Conservation (phyloP, 2,113 vertebrate genomes). For the Damaliscus lunatus region DNA sequence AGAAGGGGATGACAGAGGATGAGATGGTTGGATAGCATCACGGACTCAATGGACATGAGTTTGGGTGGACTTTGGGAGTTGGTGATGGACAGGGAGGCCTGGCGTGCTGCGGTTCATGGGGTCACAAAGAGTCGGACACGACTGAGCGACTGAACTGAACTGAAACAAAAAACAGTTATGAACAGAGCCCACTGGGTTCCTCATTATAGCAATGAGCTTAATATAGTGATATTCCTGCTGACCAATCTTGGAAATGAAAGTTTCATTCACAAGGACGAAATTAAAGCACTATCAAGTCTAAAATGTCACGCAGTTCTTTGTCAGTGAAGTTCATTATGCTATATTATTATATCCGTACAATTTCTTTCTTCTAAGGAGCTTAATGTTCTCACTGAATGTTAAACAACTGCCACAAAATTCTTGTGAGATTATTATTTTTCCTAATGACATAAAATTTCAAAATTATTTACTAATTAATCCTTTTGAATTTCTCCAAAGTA, state of each 20-base stretch:
- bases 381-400: slow-evolving; percentile 44
- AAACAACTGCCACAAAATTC: slow-evolving; percentile 25
- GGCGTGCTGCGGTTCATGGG: fast-evolving
- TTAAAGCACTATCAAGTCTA: slow-evolving; percentile 33
- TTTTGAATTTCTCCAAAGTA: not conserved
- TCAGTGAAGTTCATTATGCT: slow-evolving; percentile 28
- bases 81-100: not conserved
- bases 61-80: not conserved
- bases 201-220: not conserved
- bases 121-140: fast-evolving
- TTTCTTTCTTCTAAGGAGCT: slow-evolving; percentile 34
- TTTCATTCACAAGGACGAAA: slow-evolving; percentile 18
- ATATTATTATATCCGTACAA: slow-evolving; percentile 34
- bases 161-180: not conserved
- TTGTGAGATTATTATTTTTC: slow-evolving; percentile 20
- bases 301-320: slow-evolving; percentile 51
- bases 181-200: not conserved
- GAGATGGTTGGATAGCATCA: not conserved
- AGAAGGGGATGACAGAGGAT: not conserved
- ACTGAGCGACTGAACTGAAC: not conserved
- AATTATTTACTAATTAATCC: slow-evolving; percentile 33
- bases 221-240: slow-evolving; percentile 38
- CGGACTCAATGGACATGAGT: not conserved
- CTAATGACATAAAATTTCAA: slow-evolving; percentile 30
- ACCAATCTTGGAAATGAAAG: slow-evolving; percentile 4